Base-by-base conservation (phyloP, 1,140 invertebrate genomes). In the Polyergus mexicanus region DNA sequence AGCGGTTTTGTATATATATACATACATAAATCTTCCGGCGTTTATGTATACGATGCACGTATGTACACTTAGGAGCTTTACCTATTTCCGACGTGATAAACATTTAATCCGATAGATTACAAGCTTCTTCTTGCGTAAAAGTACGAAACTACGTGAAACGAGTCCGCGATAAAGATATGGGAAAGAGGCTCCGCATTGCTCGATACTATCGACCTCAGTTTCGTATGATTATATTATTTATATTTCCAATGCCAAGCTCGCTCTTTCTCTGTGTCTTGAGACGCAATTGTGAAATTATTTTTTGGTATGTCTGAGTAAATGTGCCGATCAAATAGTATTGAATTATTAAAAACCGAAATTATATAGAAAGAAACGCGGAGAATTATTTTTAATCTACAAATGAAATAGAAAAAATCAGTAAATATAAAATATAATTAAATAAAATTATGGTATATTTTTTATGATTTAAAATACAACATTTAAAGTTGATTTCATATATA, bases 61-160 rank as follows among this genome's bases (percentile, higher is more conserved):
- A 63, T 47, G 56, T 11, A 32, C 38, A 3, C 47, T 16, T 63
- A 62, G 69, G 38, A 83, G 28, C 28, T 89, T 89, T 83, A 72
- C 32, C 41, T 56, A 32, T 77, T 75, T 32, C 13, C 19, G 32
- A 65, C 41, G 54, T 22, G 58, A 83, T 62, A 86, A 86, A 81
- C 72, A 77, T 89, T 88, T 88, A 89, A 89, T 76, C 84, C 32
- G 51, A 81, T 89, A 83, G 84, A 89, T 88, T 89, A 89, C 8
- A 86, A 89, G 71, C 69, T 81, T 88, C 71, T 86, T 86, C 68
- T 19, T 8, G 62, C 58, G 25, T 38, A 58, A 69, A 88, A 88
- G 74, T 75, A 84, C 62, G 62, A 88, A 78, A 74, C 71, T 75
- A 78, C 44, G 54, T 65, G 78, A 68, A 72, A 74, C 56, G 60